Conservation (phyloP, 1,140 invertebrate species). For the Ptiloglossa arizonensis region DNA sequence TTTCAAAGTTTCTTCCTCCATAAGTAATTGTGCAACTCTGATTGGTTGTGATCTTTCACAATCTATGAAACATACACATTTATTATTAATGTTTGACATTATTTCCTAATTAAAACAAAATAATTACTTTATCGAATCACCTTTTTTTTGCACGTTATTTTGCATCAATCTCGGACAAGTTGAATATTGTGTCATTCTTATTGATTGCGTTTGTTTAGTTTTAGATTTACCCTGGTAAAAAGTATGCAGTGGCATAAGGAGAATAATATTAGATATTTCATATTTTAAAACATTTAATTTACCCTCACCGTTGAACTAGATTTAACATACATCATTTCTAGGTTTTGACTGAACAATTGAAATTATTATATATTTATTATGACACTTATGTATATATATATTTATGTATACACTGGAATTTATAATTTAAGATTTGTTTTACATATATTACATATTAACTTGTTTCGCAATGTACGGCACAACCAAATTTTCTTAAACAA, state of each 20-base stretch:
- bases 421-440: too few relatives aligned
- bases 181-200: neutral
- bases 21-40: conserved; percentile 40
- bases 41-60: conserved; percentile 39
- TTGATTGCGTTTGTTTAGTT: neutral
- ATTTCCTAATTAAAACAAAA: neutral
- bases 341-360: neutral
- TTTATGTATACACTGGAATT: too few relatives aligned
- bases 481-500: too few relatives aligned
- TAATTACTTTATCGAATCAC: neutral
- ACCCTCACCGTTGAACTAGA: conserved; percentile 7
- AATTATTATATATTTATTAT: too few relatives aligned
- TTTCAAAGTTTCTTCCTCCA: neutral
- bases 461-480: neutral
- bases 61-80: neutral
- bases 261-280: neutral
- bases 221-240: conserved; percentile 19
- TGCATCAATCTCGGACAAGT: neutral
- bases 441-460: neutral
- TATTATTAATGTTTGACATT: neutral
- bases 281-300: neutral
- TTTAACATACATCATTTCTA: neutral
- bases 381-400: too few relatives aligned
- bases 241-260: too few relatives aligned
- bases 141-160: neutral